Conservation (phyloP, 2,888 invertebrate genomes). For the Leptinotarsa juncta region DNA sequence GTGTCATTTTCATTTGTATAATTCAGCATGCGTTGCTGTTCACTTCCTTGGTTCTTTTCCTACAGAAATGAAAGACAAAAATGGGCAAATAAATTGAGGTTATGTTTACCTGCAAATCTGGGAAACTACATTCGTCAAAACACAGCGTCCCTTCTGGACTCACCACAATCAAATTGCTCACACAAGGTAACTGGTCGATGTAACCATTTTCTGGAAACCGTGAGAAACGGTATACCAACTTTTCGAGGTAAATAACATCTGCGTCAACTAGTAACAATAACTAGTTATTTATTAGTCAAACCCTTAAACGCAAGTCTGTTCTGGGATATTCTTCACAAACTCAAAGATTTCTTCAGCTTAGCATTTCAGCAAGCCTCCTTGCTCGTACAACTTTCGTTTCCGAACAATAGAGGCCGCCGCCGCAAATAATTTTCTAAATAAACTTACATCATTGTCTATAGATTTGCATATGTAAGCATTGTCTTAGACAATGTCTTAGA, state of each 20-base stretch:
- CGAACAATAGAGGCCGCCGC: neutral
- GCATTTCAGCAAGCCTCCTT: no score
- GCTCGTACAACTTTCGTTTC: neutral
- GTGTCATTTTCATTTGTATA: slow-evolving; percentile 1
- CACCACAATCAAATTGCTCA: neutral
- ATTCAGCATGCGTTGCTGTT: neutral
- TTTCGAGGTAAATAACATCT: neutral
- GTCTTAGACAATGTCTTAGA: no score
- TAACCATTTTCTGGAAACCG: slow-evolving; percentile 16
- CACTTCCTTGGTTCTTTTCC: neutral
- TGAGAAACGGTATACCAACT: neutral
- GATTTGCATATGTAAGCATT: no score
- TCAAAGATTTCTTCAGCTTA: no score
- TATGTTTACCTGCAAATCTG: slow-evolving; percentile 7
- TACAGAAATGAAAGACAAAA: neutral
- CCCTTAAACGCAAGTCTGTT: no score
- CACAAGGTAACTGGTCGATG: neutral
- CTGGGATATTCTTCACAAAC: no score
- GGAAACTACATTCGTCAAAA: slow-evolving; percentile 7
- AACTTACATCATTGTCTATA: neutral
- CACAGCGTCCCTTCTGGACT: slow-evolving; percentile 5
- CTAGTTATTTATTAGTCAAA: neutral
- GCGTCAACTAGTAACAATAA: neutral
- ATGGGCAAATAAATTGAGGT: neutral
- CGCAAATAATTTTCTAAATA: neutral